Base-by-base conservation (phyloP, 1,140 invertebrate species). In the Pseudomyrmex cubaensis region DNA sequence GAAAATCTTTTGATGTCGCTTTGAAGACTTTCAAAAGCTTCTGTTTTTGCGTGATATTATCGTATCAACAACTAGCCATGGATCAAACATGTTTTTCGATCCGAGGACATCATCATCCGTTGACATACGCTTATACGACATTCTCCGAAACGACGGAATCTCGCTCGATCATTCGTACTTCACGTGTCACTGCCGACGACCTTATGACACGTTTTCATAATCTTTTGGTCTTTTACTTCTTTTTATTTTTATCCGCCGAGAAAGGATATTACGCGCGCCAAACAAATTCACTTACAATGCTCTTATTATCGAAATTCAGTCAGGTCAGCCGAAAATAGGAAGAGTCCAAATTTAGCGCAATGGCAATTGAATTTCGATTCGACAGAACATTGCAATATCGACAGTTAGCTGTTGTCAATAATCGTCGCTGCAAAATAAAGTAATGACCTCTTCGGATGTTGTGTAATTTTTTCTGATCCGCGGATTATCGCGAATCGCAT, bases 41-140 rank as follows among this genome's bases (percentile, higher is more conserved):
- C 86, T 86, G 70, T 84, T 88, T 83, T 86, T 73, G 57, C 74
- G 54, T 64, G 64, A 25, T 20, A 61, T 64, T 77, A 89, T 89
- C 80, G 84, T 77, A 83, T 85, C 88, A 88, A 89, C 87, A 86
- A 70, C 62, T 70, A 52, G 44, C 67, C 83, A 22, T 25, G 80
- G 67, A 75, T 74, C 86, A 89, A 89, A 89, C 87, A 89, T 89
- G 87, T 89, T 89, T 89, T 88, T 85, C 69, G 83, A 20, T 70
- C 83, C 35, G 20, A 59, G 61, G 62, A 52, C 35, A 35, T 35
- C 35, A 35, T 35, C 87, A 52, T 66, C 44, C 50, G 20, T 56
- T 15, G 64, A 46, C 67, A 35, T 7, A 25, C 52, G 5, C 20
- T 25, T 48, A 70, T 80, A 54, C 25, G 82, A 66, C 82, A 62